phyloP scores from a whole-genome alignment of 1,140 invertebrate species.

The Heliconius hewitsoni region DNA sequence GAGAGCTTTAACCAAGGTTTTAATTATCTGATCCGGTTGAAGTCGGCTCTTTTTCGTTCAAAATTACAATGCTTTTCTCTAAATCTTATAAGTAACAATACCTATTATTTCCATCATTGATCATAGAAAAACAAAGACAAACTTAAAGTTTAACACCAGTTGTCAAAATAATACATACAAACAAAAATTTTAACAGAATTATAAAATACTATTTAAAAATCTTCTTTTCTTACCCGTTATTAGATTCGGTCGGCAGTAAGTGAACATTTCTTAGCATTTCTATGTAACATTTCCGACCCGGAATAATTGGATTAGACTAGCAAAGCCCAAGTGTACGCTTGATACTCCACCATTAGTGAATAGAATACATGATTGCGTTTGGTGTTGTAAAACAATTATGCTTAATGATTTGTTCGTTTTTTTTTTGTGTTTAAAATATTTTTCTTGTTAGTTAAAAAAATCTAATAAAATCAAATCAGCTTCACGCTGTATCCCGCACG shows the following conservation, averaged over 20 bases:
- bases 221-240: not conserved
- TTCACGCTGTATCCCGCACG: too few relatives aligned
- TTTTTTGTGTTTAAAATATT: too few relatives aligned
- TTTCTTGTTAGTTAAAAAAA: not conserved
- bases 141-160: too few relatives aligned
- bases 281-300: conserved; percentile 5
- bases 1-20: too few relatives aligned
- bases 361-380: not conserved
- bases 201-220: not conserved
- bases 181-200: not conserved
- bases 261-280: not conserved
- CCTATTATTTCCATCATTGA: too few relatives aligned
- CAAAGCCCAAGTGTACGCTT: conserved; percentile 13
- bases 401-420: not conserved
- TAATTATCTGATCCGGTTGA: too few relatives aligned
- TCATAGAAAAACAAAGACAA: too few relatives aligned
- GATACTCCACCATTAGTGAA: not conserved
- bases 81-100: too few relatives aligned
- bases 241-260: not conserved
- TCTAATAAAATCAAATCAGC: too few relatives aligned
- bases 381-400: not conserved
- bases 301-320: conserved; percentile 26
- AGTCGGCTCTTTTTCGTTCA: too few relatives aligned
- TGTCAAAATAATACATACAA: not conserved
- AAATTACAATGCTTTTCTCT: too few relatives aligned